Base-by-base conservation (phyloP, 2,888 invertebrate species). In the Cecidostiba fungosa region DNA sequence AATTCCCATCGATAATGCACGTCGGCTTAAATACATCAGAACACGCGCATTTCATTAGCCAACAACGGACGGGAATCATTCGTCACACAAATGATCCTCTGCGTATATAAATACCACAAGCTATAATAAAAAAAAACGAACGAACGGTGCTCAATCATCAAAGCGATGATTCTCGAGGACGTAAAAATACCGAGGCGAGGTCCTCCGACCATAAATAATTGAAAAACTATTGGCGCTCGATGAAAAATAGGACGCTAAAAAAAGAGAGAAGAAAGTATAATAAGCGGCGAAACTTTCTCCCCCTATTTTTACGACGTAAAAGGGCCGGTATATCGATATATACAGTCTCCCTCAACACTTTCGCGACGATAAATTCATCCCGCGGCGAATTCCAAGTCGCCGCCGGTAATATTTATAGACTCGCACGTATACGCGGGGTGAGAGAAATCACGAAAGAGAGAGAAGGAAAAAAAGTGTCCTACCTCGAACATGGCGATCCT, bases 401-500 rank as follows among this genome's bases (percentile, higher is more conserved):
- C 26, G 66, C 29, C 14, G 66, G 66, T 23, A 26, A 62, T 62
- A 26, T 19, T 8, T 36, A 70, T 12, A 16, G 36, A n/a, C 14
- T 3, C 16, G 4, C 19, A 5, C 29, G n/a, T n/a, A n/a, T n/a
- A 19, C 4, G 19, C 36, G 69, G 10, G 14, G 32, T 36, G 8
- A 1, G 43, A 69, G 74, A 32, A 47, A 32, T 74, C 69, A 66
- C 12, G 19, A 26, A 69, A 6, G 23, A 10, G 39, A 39, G 39
- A n/a, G 39, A 59, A 8, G 32, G 14, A n/a, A 47, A 32, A 73
- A 69, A 73, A 4, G 29, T 23, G 2, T 84, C 91, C 89, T 87
- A 92, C 92, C 92, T 90, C 90, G 90, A 83, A 88, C 89, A 89
- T 91, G 89, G 84, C 89, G 91, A 89, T 92, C 91, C 91, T 91